Evolutionary conservation across 2,888 invertebrate species (phyloP), one percentile per base, ranked within the genome.

Genomic region (Bibio marci): DNA sequence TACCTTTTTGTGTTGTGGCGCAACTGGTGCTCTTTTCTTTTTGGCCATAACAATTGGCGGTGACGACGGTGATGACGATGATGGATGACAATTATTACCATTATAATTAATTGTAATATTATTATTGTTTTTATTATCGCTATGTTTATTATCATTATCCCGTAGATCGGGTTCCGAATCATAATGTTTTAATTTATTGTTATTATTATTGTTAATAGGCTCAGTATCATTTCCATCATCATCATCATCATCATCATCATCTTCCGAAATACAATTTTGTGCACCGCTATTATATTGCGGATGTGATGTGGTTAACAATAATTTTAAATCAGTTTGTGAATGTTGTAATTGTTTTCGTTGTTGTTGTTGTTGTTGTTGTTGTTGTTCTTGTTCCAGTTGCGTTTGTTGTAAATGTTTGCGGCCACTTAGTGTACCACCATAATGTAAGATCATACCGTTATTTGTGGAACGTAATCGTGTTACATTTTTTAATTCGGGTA

Each of bases 371-470:
- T 34, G 34, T 18, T 19, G 19, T 12, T 19, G 19, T 22, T 22
- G 22, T 4, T 22, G 22, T 6, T 22, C 8, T 22, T 22, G 22
- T 4, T 22, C 22, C 5, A 22, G 8, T 22, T 32, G 30, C 10
- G 39, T 12, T 22, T 22, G 8, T 22, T 22, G 22, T 4, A 3
- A 5, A 32, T 50, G 48, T 25, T 69, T 66, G 40, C 80, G 66
- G 4, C 81, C 80, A 49, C 78, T 80, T 54, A 87, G 76, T 45
- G 86, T 86, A 37, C 86, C 86, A 1, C 83, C 85, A 5, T 79
- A 76, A 49, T 80, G 81, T 40, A 87, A 63, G 53, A 85, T 82
- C 50, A 75, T 77, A 37, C 86, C 86, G 61, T 87, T 86, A 58
- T 82, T 76, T 3, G 86, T 86, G 41, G 76, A 72, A 44, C 83